Base-by-base conservation (phyloP, 1,140 invertebrate genomes). In the Vollenhovia emeryi region DNA sequence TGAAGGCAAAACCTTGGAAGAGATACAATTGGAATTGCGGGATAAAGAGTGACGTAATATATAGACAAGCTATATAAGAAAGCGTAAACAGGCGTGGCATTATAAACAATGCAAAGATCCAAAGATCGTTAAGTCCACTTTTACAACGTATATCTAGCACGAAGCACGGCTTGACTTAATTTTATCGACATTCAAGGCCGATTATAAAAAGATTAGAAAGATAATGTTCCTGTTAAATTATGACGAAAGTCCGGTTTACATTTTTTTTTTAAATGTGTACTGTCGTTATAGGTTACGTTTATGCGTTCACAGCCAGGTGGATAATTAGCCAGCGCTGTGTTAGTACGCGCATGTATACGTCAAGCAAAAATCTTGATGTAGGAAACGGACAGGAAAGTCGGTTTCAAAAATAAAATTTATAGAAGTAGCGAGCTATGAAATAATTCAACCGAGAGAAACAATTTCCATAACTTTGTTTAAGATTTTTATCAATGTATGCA, bases 1-100 rank as follows among this genome's bases (percentile, higher is more conserved):
- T 4, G 96, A 96, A 91, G 96, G 96, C n/a, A 96, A 95, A 88
- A 95, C 91, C 48, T 92, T 96, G 82, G 96, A 96, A 86, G 95
- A 97, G 91, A 95, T 97, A 89, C 92, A 95, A 75, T 86, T 92
- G 62, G 92, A 94, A 86, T 85, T 95, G n/a, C 85, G 86, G 57
- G 78, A 84, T 62, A 88, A 92, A 50, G 60, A 85, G 27, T 73
- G 69, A 84, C 9, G 62, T 50, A n/a, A 43, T 48, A 11, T 33
- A 62, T 79, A 5, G 21, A 66, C 62, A 45, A 66, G 30, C 50
- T 11, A 36, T 45, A 64, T 89, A 73, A 86, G 55, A 55, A 85
- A 75, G 0, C 3, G n/a, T 71, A 45, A 43, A 13, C 11, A 60
- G 11, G 30, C 7, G 68, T 84, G 71, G 45, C 13, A 57, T 92